These are phyloP conservation scores for Saturnia japonica DNA, from an alignment of 2,888 invertebrate species.

Conservation along the genomic window DNA sequence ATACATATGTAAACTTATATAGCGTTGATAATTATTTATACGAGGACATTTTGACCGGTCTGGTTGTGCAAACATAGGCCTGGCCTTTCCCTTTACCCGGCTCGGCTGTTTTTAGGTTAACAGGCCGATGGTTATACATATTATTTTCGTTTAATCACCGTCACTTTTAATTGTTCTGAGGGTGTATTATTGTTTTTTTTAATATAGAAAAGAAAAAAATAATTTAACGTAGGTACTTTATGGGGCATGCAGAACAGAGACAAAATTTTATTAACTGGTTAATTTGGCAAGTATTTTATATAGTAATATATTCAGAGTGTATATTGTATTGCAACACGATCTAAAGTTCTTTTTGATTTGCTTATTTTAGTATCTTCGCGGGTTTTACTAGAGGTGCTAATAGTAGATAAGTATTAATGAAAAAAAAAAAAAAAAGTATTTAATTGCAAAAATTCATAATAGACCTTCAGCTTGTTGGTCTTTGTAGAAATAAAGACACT, in stretches of 20 bases:
- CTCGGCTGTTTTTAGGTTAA: constrained; percentile 10
- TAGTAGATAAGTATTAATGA: no score
- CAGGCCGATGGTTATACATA: constrained; percentile 1
- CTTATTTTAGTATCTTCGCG: no score
- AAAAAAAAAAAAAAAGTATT: no score
- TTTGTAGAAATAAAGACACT: no score
- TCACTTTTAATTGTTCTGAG: background rate
- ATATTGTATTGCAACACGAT: no score
- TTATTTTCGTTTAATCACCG: constrained; percentile 1
- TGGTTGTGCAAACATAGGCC: background rate
- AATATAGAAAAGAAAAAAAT: no score
- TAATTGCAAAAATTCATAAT: background rate
- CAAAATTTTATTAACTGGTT: no score
- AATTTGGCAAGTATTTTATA: no score
- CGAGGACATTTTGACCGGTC: background rate
- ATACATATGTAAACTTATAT: background rate
- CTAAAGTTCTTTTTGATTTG: no score
- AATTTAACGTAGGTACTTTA: background rate
- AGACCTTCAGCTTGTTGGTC: background rate
- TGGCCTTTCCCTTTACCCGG: constrained; percentile 7
- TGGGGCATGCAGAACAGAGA: no score
- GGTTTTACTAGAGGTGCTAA: no score
- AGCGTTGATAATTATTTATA: background rate
- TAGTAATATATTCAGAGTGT: no score
- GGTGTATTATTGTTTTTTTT: background rate